These are phyloP conservation scores for Limosa lapponica DNA, from an alignment of 2,797 vertebrate species.

Conservation along the genomic window DNA sequence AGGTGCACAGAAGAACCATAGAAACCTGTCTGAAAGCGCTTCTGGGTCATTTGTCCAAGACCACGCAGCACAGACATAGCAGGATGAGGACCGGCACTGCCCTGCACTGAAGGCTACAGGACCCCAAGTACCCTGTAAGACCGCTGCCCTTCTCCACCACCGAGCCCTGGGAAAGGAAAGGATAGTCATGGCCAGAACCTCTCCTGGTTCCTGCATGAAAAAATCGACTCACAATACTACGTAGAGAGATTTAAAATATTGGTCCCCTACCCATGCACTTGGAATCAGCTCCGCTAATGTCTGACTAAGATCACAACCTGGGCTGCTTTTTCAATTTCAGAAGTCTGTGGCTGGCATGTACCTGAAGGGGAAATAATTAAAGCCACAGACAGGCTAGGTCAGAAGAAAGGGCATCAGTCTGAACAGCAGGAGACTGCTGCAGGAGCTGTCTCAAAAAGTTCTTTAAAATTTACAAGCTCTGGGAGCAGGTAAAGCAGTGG, in stretches of 20 bases:
- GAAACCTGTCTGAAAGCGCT: not conserved
- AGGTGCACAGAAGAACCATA: not conserved
- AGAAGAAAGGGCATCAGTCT: not conserved
- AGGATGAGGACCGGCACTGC: not conserved
- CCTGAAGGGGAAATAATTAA: not conserved
- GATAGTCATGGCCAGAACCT: not conserved
- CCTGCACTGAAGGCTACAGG: not conserved
- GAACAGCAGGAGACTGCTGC: not conserved
- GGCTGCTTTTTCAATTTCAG: not conserved
- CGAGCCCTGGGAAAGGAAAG: not conserved
- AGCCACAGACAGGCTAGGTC: not conserved
- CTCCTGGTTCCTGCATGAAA: not conserved
- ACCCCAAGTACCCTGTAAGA: fast-evolving
- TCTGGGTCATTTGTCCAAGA: not conserved
- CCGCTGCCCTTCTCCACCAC: not conserved
- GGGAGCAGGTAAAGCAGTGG: not conserved
- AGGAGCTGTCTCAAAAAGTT: not conserved
- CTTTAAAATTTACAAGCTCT: not conserved
- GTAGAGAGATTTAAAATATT: not conserved
- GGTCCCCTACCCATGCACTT: not conserved
- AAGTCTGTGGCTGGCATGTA: not conserved
- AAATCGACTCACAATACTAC: not conserved
- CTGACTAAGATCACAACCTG: not conserved
- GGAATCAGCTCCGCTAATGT: not conserved
- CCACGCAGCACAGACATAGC: not conserved